A percentile compares a stretch with the other conserved stretches of the same genome.
These are phyloP conservation scores for Neogobius melanostomus DNA, from an alignment of 2,113 vertebrate genomes.

Conservation along the genomic window DNA sequence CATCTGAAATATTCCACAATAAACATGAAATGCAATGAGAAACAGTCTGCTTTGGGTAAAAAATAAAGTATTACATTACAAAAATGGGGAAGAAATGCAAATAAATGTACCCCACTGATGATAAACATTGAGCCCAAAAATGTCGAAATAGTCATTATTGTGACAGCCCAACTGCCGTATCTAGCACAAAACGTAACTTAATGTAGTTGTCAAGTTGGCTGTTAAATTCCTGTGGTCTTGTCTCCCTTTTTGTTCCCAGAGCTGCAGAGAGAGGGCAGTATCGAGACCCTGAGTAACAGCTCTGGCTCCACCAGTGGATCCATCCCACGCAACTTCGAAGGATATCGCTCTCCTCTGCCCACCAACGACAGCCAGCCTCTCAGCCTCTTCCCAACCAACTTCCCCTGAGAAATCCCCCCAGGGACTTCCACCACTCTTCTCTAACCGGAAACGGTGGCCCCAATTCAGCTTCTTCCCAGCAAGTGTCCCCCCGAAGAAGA, in stretches of 20 bases:
- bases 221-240: background rate
- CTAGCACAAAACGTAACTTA: constrained; percentile 11
- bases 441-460: background rate
- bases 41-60: too few relatives aligned
- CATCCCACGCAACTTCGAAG: constrained; percentile 95
- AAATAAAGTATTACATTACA: too few relatives aligned
- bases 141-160: too few relatives aligned
- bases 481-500: background rate
- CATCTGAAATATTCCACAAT: too few relatives aligned
- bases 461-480: background rate
- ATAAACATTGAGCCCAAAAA: too few relatives aligned
- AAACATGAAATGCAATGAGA: too few relatives aligned
- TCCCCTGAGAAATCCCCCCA: constrained; percentile 75
- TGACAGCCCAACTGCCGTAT: constrained; percentile 20
- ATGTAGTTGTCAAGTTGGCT: too few relatives aligned
- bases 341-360: constrained; percentile 92
- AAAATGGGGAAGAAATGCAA: too few relatives aligned
- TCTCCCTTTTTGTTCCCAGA: constrained; percentile 70
- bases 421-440: background rate
- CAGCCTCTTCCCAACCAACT: constrained; percentile 92
- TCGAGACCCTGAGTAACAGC: constrained; percentile 99
- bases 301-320: constrained; percentile 97
- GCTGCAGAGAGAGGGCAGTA: constrained; percentile 98
- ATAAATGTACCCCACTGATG: too few relatives aligned
- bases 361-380: constrained; percentile 97